Evolutionary conservation across 2,797 vertebrate species (phyloP).

Genomic region (Novumbra hubbsi): DNA sequence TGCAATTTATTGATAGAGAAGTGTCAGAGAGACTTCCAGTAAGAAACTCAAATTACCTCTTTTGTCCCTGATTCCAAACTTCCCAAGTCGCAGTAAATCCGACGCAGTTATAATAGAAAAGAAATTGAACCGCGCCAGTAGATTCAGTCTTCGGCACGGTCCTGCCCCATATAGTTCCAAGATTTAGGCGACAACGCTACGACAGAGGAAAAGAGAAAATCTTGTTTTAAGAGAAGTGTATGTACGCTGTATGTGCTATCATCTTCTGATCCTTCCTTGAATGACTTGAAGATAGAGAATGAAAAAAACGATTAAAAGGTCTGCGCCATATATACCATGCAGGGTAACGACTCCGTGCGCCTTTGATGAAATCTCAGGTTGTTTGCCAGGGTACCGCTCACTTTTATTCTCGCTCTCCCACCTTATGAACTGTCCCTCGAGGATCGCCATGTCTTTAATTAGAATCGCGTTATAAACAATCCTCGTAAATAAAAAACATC

Average conservation of each 20-base stretch:
- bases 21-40: neutral
- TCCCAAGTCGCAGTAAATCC: slow-evolving; percentile 8
- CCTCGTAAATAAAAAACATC: slow-evolving; percentile 44
- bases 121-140: slow-evolving; percentile 19
- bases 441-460: slow-evolving; percentile 71
- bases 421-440: slow-evolving; percentile 73
- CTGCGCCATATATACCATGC: slow-evolving; percentile 42
- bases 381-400: slow-evolving; percentile 45
- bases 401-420: slow-evolving; percentile 74
- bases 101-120: slow-evolving; percentile 17
- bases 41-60: slow-evolving; percentile 16
- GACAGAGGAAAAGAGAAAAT: slow-evolving; percentile 22
- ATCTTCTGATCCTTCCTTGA: slow-evolving; percentile 58
- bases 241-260: slow-evolving; percentile 55
- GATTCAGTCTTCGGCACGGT: slow-evolving; percentile 22
- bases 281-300: slow-evolving; percentile 58
- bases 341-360: slow-evolving; percentile 50
- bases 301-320: slow-evolving; percentile 44
- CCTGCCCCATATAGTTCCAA: slow-evolving; percentile 34
- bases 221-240: slow-evolving; percentile 62
- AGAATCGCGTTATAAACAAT: slow-evolving; percentile 59
- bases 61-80: slow-evolving; percentile 30
- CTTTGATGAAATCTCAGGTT: slow-evolving; percentile 42
- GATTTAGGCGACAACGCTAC: slow-evolving; percentile 42
- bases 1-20: neutral